A percentile compares a stretch with the other conserved stretches of the same genome.
Evolutionary conservation across 1,140 invertebrate species (phyloP).

Genomic region (Leptopilina clavipes): DNA sequence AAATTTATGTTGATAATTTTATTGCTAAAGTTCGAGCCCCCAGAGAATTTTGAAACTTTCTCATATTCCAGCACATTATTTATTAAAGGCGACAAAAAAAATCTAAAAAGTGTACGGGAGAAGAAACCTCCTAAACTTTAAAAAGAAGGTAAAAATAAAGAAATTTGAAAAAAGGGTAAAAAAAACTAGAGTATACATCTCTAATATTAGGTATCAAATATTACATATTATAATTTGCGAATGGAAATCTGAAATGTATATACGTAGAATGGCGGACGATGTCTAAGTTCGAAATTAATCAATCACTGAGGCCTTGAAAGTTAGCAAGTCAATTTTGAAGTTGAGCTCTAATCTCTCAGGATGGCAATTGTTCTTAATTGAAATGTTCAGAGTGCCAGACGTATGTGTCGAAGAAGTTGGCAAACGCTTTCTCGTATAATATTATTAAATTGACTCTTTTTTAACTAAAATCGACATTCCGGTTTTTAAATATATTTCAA

Average conservation of each 20-base stretch:
- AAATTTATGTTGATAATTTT: conserved; percentile 27
- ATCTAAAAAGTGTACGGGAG: not conserved
- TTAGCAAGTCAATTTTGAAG: conserved; percentile 8
- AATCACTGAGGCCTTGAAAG: conserved; percentile 15
- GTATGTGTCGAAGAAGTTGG: not conserved
- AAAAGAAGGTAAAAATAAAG: not conserved
- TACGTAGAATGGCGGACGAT: not conserved
- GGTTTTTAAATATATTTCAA: too few species aligned
- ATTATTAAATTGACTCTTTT: too few species aligned
- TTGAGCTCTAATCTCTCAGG: conserved; percentile 15
- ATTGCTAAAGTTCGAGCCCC: not conserved
- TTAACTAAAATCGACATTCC: too few species aligned
- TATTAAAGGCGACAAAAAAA: conserved; percentile 1
- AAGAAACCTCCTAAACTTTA: not conserved
- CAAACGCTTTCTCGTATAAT: not conserved
- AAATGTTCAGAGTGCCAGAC: not conserved
- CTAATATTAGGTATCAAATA: too few species aligned
- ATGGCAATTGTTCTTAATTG: conserved; percentile 5
- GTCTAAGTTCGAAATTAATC: conserved; percentile 8
- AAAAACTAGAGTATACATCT: too few species aligned
- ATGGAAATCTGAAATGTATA: not conserved
- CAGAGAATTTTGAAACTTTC: not conserved
- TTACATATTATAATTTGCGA: too few species aligned
- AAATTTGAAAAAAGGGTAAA: too few species aligned
- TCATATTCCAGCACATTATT: conserved; percentile 3